Percentiles rank a stretch among this genome's conserved stretches.
These are phyloP conservation scores for Drosophila serrata DNA, from an alignment of 1,140 invertebrate genomes.

Conservation along the genomic window DNA sequence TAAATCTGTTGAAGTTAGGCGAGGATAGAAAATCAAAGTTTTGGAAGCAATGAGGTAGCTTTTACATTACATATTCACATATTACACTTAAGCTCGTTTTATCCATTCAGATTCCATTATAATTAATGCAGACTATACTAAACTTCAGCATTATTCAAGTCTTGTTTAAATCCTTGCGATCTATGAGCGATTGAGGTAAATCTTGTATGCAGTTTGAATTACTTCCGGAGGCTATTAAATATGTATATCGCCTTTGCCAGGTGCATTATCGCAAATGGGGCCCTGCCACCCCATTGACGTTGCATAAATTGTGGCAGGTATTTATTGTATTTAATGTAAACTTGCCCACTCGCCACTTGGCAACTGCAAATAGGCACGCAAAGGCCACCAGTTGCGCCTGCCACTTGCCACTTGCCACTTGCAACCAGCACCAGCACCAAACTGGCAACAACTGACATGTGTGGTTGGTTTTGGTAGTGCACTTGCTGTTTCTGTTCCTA, in stretches of 20 bases:
- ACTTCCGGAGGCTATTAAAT: conserved; percentile 48
- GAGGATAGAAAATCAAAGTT: background rate
- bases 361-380: conserved; percentile 79
- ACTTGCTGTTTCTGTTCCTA: conserved; percentile 15
- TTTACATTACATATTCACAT: background rate
- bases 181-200: conserved; percentile 29
- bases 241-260: conserved; percentile 38
- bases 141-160: conserved; percentile 6
- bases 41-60: background rate
- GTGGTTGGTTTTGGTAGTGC: conserved; percentile 44
- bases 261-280: conserved; percentile 25
- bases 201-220: conserved; percentile 54
- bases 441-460: conserved; percentile 52
- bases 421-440: conserved; percentile 2
- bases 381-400: conserved; percentile 71
- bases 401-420: conserved; percentile 44
- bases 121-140: background rate
- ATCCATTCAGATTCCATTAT: background rate
- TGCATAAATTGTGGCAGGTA: conserved; percentile 77
- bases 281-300: conserved; percentile 46
- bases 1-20: background rate
- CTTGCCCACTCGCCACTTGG: conserved; percentile 75
- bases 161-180: conserved; percentile 15
- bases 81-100: background rate
- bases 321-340: conserved; percentile 82